phyloP scores from a whole-genome alignment of 2,113 vertebrate genomes.

The Myotis brandtii region DNA sequence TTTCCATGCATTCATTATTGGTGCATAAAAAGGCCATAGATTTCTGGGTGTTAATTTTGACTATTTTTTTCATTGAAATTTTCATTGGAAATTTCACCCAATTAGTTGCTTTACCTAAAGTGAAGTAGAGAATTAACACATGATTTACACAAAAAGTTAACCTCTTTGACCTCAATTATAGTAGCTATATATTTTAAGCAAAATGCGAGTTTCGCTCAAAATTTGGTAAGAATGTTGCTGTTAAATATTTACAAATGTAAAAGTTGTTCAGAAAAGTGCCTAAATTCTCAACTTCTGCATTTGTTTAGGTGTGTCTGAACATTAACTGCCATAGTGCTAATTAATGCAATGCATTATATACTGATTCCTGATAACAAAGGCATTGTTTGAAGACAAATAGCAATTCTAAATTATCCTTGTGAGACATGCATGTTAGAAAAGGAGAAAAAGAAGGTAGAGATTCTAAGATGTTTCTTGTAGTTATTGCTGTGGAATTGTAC shows the following conservation, averaged over 20 bases:
- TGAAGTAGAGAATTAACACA: conserved; percentile 41
- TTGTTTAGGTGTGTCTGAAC: background rate
- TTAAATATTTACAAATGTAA: conserved; percentile 60
- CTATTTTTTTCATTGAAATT: conserved; percentile 25
- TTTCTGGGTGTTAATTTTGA: background rate
- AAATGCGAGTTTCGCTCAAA: conserved; percentile 37
- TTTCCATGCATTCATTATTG: too few species aligned
- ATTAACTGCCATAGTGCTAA: background rate
- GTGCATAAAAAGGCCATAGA: too few species aligned
- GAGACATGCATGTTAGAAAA: conserved; percentile 27
- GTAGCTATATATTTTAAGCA: conserved; percentile 53
- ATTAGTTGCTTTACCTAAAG: conserved; percentile 52
- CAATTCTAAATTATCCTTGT: conserved; percentile 45
- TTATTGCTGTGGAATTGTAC: background rate
- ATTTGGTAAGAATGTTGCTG: conserved; percentile 2
- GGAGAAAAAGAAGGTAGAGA: conserved; percentile 1
- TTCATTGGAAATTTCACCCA: conserved; percentile 60
- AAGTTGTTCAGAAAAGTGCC: conserved; percentile 26
- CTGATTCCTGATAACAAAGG: conserved; percentile 28
- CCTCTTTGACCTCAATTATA: conserved; percentile 53
- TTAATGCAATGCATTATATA: conserved; percentile 11
- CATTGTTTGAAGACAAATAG: conserved; percentile 57
- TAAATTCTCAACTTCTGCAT: conserved; percentile 15
- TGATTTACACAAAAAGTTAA: conserved; percentile 59
- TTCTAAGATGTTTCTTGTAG: background rate